A percentile compares a stretch with the other conserved stretches of the same genome.
phyloP scores from a whole-genome alignment of 2,113 vertebrate species.

The Prolemur simus region DNA sequence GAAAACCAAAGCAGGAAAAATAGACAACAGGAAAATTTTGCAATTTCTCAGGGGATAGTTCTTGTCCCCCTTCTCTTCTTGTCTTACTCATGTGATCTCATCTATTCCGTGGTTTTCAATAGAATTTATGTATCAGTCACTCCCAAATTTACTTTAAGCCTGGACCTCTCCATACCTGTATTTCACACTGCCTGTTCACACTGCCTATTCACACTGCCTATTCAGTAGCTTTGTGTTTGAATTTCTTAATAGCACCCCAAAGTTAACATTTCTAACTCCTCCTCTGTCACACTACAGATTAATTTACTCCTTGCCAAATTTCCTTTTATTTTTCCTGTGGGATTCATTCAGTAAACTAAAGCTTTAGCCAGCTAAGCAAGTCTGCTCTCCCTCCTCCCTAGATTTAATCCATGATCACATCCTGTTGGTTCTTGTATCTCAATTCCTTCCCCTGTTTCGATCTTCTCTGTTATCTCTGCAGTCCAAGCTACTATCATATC shows the following conservation, averaged over 20 bases:
- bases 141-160: not conserved
- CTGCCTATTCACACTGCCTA: not conserved
- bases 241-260: not conserved
- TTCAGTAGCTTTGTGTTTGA: not conserved
- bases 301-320: not conserved
- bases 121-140: not conserved
- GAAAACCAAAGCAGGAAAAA: not conserved
- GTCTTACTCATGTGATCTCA: not conserved
- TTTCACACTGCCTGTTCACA: too few relatives aligned
- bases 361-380: not conserved
- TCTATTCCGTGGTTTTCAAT: not conserved
- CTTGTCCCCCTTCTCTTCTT: not conserved
- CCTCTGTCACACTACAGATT: not conserved
- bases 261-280: not conserved
- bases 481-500: not conserved
- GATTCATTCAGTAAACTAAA: not conserved
- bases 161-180: not conserved
- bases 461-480: not conserved
- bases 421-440: not conserved
- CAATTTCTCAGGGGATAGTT: not conserved
- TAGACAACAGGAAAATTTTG: not conserved
- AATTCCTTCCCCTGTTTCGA: not conserved
- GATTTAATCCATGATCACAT: not conserved
- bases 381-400: not conserved
- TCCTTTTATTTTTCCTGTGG: not conserved